These are phyloP conservation scores for Coracias cyanogaster DNA, from an alignment of 2,797 vertebrate genomes.

Conservation along the genomic window DNA sequence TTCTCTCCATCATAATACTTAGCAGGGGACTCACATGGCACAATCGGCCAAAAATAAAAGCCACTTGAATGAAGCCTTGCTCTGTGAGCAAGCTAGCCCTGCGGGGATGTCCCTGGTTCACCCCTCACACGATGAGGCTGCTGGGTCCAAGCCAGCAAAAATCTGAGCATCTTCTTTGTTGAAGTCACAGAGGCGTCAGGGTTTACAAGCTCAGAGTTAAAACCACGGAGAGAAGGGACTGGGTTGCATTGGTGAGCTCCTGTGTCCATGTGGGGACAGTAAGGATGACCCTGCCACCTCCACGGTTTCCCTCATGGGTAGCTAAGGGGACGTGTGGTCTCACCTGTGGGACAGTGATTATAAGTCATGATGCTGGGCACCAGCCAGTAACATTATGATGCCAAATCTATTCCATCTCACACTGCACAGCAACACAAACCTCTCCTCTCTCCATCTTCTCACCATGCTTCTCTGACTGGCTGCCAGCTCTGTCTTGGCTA, in stretches of 20 bases:
- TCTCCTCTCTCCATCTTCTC: neutral
- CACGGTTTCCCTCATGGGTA: neutral
- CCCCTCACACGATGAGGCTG: neutral
- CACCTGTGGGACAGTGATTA: accelerated
- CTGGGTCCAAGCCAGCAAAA: neutral
- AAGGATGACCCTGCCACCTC: neutral
- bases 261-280: accelerated
- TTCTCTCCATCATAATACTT: neutral
- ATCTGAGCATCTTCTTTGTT: neutral
- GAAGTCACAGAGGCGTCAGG: neutral
- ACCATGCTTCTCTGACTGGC: neutral
- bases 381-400: neutral
- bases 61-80: neutral
- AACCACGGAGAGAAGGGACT: neutral
- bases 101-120: neutral
- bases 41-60: neutral
- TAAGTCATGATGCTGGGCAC: neutral
- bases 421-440: neutral
- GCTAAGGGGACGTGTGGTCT: neutral
- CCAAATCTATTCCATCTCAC: neutral
- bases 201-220: neutral
- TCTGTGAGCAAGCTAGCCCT: neutral
- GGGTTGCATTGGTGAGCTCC: neutral
- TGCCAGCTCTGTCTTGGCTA: neutral
- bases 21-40: neutral